A percentile compares a stretch with the other conserved stretches of the same genome.
Evolutionary conservation across 2,797 vertebrate genomes (phyloP).

Genomic region (Cirrhinus mrigala): DNA sequence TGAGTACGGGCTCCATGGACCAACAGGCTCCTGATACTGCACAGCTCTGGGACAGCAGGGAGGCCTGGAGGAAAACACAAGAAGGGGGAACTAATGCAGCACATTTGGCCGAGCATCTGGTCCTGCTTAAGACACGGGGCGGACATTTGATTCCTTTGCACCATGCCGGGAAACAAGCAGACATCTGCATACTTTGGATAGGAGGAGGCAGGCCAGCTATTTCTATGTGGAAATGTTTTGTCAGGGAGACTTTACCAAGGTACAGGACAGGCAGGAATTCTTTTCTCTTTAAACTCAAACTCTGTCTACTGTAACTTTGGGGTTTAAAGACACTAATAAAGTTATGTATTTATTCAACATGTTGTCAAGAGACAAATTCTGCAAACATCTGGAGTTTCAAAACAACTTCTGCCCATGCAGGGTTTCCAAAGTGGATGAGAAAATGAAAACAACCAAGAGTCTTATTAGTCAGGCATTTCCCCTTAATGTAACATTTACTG

Average conservation of each 20-base stretch:
- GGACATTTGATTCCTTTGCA: slow-evolving; percentile 63
- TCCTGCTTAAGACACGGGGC: slow-evolving; percentile 72
- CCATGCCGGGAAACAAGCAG: slow-evolving; percentile 60
- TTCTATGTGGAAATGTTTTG: slow-evolving; percentile 55
- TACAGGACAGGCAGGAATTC: slow-evolving; percentile 21
- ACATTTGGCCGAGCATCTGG: slow-evolving; percentile 79
- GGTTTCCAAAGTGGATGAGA: not conserved
- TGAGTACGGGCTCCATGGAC: slow-evolving; percentile 57
- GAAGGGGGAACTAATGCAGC: slow-evolving; percentile 69
- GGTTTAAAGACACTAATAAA: not conserved
- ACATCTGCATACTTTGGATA: slow-evolving; percentile 62
- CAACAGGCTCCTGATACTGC: slow-evolving; percentile 62
- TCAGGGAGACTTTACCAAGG: slow-evolving; percentile 38
- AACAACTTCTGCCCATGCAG: not conserved
- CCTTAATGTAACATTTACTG: not conserved
- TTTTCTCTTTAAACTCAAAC: slow-evolving; percentile 10
- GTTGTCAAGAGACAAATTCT: not conserved
- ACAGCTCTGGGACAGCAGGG: slow-evolving; percentile 61
- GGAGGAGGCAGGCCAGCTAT: slow-evolving; percentile 50
- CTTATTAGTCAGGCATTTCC: not conserved
- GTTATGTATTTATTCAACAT: not conserved
- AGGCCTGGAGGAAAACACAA: slow-evolving; percentile 65
- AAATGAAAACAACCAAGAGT: not conserved
- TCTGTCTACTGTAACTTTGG: not conserved
- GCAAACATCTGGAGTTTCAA: not conserved